Percentiles rank a stretch among this genome's conserved stretches.
Evolutionary conservation across 2,888 invertebrate species (phyloP).

Genomic region (Bhutanitis thaidina): DNA sequence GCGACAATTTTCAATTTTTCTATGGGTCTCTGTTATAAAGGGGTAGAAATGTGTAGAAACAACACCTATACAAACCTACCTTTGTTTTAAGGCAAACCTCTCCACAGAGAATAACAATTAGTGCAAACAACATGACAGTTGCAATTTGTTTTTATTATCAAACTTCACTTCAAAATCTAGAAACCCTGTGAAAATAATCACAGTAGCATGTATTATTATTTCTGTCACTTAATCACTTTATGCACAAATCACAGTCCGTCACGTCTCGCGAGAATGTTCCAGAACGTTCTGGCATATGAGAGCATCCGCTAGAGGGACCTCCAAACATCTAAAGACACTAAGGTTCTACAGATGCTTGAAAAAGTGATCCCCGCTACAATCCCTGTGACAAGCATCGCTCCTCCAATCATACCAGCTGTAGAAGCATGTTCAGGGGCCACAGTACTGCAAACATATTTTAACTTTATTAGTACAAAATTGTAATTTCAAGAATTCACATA

Average conservation of each 20-base stretch:
- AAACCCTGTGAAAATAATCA: background rate
- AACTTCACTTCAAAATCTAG: background rate
- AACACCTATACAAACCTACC: too few species aligned
- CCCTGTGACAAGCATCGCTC: conserved; percentile 94
- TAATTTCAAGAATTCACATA: too few species aligned
- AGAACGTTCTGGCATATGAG: conserved; percentile 37
- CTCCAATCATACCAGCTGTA: conserved; percentile 97
- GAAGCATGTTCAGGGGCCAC: conserved; percentile 91
- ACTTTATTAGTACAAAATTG: too few species aligned
- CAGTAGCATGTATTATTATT: background rate
- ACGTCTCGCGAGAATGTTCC: conserved; percentile 40
- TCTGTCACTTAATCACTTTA: conserved; percentile 11
- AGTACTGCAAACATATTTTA: conserved; percentile 76
- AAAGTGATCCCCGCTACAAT: conserved; percentile 90
- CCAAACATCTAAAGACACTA: conserved; percentile 64
- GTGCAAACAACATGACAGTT: background rate
- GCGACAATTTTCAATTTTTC: too few species aligned
- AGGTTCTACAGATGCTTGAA: conserved; percentile 84
- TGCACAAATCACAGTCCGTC: conserved; percentile 25
- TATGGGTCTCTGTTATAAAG: too few species aligned
- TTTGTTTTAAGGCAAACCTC: background rate
- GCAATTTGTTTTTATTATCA: background rate
- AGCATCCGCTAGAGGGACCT: conserved; percentile 50
- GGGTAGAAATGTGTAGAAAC: too few species aligned
- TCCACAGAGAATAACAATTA: background rate